Base-by-base conservation (phyloP, 2,888 invertebrate species). In the Apamea anceps region DNA sequence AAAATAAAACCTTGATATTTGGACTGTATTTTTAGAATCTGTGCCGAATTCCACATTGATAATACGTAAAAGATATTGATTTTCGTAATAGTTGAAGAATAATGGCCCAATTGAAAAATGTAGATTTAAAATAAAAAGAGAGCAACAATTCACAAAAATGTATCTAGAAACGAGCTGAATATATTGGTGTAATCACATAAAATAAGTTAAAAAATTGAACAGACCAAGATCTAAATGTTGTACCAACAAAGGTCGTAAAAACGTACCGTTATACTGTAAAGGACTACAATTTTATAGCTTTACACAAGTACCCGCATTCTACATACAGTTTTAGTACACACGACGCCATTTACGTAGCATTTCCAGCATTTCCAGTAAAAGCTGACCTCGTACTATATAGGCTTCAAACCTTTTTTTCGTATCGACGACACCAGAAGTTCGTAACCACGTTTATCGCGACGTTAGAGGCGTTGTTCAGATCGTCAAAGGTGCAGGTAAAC, bases 1-100 rank as follows among this genome's bases (percentile, higher is more conserved):
- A 51, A 67, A 75, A 77, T 75, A 73, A 37, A 51, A 7, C 80
- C 87, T 87, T 85, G 85, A 76, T 87, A 88, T 87, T 88, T 87
- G 37, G 7, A 76, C 66, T 74, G 77, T 5, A 71, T 65, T 68
- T 77, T 75, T 60, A 21, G n/a, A 51, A 77, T 76, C 8, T 66
- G 66, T 75, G 32, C 12, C 28, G 18, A 67, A 75, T 80, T 75
- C 57, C 60, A 13, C 42, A 63, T 25, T 18, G 62, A 32, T 83
- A 57, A 54, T 71, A 8, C 21, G 8, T 72, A 25, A n/a, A 10
- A n/a, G 2, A 63, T 12, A 62, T 10, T 37, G 0, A 37, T 42
- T 37, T 54, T n/a, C 21, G 5, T 28, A 25, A 18, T 42, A 18
- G 13, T 5, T 37, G 5, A 42, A 77, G 18, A 51, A 42, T 12